phyloP scores from a whole-genome alignment of 2,113 vertebrate genomes.

The Promerops cafer region DNA sequence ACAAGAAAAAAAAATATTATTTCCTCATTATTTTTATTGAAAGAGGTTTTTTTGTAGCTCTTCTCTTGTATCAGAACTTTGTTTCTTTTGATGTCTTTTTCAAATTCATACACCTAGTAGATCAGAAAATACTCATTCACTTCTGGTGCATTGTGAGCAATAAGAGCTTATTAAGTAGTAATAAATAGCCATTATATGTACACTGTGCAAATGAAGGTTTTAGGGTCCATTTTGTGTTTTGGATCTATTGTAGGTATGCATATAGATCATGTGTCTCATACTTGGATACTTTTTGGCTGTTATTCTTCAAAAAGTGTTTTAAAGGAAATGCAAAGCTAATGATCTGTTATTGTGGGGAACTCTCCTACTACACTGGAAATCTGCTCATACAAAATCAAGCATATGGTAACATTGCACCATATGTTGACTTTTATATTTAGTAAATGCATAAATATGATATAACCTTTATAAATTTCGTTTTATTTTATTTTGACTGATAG shows the following conservation, averaged over 20 bases:
- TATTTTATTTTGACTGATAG: slow-evolving; percentile 21
- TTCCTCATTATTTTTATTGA: not conserved
- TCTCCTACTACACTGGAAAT: slow-evolving; percentile 31
- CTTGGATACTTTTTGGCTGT: not conserved
- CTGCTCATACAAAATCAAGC: slow-evolving; percentile 29
- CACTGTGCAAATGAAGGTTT: not conserved
- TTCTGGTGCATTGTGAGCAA: not conserved
- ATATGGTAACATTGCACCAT: slow-evolving; percentile 57
- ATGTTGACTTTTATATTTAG: slow-evolving; percentile 59
- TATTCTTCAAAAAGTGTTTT: not conserved
- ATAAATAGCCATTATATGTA: not conserved
- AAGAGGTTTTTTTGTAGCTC: not conserved
- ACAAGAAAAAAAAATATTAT: not conserved
- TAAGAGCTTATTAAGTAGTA: not conserved
- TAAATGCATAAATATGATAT: slow-evolving; percentile 44
- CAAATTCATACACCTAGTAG: not conserved
- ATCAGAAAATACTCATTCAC: not conserved
- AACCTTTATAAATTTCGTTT: slow-evolving; percentile 28
- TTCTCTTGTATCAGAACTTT: not conserved
- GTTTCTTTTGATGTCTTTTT: not conserved
- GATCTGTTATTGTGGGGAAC: slow-evolving; percentile 39
- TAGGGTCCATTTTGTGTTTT: not conserved
- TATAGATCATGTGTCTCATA: not conserved
- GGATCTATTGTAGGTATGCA: not conserved
- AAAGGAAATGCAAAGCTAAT: slow-evolving; percentile 39